Evolutionary conservation across 2,888 invertebrate genomes (phyloP).

Genomic region (Crossocerus cetratus): DNA sequence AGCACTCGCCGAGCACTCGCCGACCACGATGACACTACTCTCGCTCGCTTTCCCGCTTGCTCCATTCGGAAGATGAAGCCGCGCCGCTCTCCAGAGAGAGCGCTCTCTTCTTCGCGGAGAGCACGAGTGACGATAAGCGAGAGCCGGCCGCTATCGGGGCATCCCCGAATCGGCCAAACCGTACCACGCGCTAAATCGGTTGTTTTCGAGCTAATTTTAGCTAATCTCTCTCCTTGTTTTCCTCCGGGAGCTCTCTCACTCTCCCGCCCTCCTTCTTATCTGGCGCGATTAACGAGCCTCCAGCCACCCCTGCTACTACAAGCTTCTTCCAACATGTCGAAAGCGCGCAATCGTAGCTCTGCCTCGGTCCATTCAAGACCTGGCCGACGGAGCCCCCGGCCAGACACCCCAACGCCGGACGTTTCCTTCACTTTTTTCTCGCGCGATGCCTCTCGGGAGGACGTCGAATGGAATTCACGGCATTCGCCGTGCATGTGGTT

Average conservation of each 20-base stretch:
- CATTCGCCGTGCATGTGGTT: slow-evolving; percentile 44
- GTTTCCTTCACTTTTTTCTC: slow-evolving; percentile 43
- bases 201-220: not conserved
- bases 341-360: not conserved
- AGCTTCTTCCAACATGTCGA: not conserved
- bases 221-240: not conserved
- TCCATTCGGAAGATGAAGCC: too few relatives aligned
- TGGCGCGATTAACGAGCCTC: not conserved
- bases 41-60: not conserved
- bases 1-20: slow-evolving; percentile 23
- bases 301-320: not conserved
- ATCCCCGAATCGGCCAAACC: not conserved
- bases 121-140: too few relatives aligned
- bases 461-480: slow-evolving; percentile 34
- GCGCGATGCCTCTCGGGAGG: slow-evolving; percentile 32
- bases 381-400: slow-evolving; percentile 7
- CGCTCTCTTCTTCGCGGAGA: too few relatives aligned
- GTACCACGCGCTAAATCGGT: not conserved
- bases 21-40: slow-evolving; percentile 9
- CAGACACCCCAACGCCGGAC: slow-evolving; percentile 39
- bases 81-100: too few relatives aligned
- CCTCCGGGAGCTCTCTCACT: not conserved
- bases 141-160: not conserved
- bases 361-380: not conserved
- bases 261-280: not conserved